Percentiles rank a stretch among this genome's conserved stretches.
These are phyloP conservation scores for Chanos chanos DNA, from an alignment of 2,797 vertebrate genomes.

Conservation along the genomic window DNA sequence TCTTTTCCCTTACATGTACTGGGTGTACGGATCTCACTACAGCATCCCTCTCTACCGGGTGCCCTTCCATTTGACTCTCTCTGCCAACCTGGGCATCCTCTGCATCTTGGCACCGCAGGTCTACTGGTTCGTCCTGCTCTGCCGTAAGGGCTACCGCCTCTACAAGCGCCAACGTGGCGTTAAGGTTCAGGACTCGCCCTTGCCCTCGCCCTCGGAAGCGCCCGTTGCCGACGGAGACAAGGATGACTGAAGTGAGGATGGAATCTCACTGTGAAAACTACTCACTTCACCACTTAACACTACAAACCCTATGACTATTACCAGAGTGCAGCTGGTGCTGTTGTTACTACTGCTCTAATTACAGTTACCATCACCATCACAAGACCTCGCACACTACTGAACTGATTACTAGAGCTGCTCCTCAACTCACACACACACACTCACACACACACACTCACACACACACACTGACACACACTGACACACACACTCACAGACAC, in stretches of 20 bases:
- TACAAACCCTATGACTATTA: slow-evolving; percentile 35
- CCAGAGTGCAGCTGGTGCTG: slow-evolving; percentile 51
- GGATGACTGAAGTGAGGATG: slow-evolving; percentile 35
- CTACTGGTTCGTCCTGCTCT: slow-evolving; percentile 96
- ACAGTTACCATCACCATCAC: slow-evolving; percentile 3
- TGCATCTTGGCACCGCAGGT: slow-evolving; percentile 91
- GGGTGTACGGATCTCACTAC: slow-evolving; percentile 79
- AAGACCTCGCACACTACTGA: neutral
- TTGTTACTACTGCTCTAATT: slow-evolving; percentile 43
- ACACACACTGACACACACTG: slow-evolving; percentile 2
- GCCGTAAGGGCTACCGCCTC: slow-evolving; percentile 84
- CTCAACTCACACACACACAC: too few species aligned
- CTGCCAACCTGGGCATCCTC: slow-evolving; percentile 83
- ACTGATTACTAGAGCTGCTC: too few species aligned
- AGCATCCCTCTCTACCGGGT: slow-evolving; percentile 79
- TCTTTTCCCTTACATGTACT: slow-evolving; percentile 97
- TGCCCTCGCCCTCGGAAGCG: slow-evolving; percentile 18
- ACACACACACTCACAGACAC: slow-evolving; percentile 8
- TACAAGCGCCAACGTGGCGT: slow-evolving; percentile 69
- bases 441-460: slow-evolving; percentile 4
- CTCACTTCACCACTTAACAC: slow-evolving; percentile 10
- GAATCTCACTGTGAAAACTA: neutral
- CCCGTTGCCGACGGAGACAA: slow-evolving; percentile 50
- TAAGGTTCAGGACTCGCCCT: slow-evolving; percentile 16
- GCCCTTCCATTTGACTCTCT: slow-evolving; percentile 84